These are phyloP conservation scores for Allacma fusca DNA, from an alignment of 2,888 invertebrate genomes.

Conservation along the genomic window DNA sequence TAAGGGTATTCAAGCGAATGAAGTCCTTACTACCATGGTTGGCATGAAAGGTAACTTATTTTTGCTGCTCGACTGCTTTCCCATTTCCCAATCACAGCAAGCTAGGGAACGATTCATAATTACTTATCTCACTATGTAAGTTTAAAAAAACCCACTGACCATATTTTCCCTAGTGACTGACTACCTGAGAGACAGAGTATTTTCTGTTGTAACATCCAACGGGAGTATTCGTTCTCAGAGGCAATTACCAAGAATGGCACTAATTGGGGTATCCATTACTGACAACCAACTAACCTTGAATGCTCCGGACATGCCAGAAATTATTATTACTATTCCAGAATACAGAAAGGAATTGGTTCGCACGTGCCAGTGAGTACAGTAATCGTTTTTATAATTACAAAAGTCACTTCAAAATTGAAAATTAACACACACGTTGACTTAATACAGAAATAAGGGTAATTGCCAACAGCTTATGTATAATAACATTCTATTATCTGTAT, in stretches of 20 bases:
- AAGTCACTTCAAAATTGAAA: background rate
- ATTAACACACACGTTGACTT: too few species aligned
- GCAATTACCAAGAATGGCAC: conserved; percentile 55
- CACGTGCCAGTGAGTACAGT: conserved; percentile 43
- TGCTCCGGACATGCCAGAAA: conserved; percentile 46
- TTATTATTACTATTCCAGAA: conserved; percentile 56
- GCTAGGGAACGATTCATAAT: background rate
- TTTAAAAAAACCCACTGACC: background rate
- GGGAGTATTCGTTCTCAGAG: conserved; percentile 58
- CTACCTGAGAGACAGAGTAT: conserved; percentile 55
- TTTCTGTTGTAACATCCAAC: conserved; percentile 56
- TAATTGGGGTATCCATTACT: conserved; percentile 51
- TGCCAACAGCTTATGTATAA: too few species aligned
- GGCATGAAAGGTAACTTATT: conserved; percentile 54
- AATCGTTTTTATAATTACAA: background rate
- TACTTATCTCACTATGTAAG: background rate
- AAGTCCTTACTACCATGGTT: conserved; percentile 50
- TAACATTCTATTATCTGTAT: too few species aligned
- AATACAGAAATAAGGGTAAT: too few species aligned
- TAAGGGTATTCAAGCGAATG: conserved; percentile 52
- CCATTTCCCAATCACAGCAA: too few species aligned
- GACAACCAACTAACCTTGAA: conserved; percentile 56
- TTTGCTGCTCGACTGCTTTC: too few species aligned
- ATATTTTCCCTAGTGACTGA: conserved; percentile 45
- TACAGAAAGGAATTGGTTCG: conserved; percentile 44